These are phyloP conservation scores for Crocuta crocuta DNA, from an alignment of 2,113 vertebrate genomes.

Conservation along the genomic window DNA sequence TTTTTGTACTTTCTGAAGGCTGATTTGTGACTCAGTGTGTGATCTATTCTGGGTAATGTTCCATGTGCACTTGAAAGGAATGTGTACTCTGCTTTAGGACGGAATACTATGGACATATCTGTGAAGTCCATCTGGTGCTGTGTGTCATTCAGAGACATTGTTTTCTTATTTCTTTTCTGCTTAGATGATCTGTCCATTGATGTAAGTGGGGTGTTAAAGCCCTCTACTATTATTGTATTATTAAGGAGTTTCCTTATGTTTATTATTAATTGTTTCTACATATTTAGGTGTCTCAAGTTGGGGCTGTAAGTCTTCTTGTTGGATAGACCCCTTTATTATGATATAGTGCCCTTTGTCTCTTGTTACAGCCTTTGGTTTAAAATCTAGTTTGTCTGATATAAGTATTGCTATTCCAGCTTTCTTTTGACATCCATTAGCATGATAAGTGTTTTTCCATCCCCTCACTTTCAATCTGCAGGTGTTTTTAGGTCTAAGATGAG, in stretches of 20 bases:
- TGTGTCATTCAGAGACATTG: neutral
- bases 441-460: neutral
- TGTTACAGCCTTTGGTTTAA: neutral
- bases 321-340: neutral
- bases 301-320: neutral
- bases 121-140: neutral
- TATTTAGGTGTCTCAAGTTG: neutral
- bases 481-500: neutral
- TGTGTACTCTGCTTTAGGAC: neutral
- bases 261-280: neutral
- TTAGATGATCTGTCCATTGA: neutral
- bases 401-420: neutral
- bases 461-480: neutral
- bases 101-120: neutral
- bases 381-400: neutral
- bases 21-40: neutral
- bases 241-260: neutral
- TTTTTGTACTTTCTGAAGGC: neutral
- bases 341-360: neutral
- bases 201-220: neutral
- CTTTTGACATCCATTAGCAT: neutral
- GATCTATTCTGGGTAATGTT: neutral
- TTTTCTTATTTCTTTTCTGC: neutral
- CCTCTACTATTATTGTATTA: neutral
- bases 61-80: neutral